Percentiles rank a stretch among this genome's conserved stretches.
phyloP scores from a whole-genome alignment of 2,797 vertebrate genomes.

The Gorsachius magnificus region DNA sequence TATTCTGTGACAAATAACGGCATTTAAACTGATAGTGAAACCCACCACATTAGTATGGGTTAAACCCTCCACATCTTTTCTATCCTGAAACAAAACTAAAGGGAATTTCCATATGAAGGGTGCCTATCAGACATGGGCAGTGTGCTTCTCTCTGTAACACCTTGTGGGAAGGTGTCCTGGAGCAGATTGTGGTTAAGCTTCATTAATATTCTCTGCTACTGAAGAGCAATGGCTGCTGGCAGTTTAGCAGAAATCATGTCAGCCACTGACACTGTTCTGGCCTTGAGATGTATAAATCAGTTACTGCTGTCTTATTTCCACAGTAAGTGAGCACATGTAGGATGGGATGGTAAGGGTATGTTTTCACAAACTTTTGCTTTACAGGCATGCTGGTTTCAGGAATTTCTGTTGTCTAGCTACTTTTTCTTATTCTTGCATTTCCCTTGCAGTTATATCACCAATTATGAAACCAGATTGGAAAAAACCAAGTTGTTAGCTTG shows the following conservation, averaged over 20 bases:
- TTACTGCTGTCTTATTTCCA: not conserved
- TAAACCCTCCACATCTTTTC: not conserved
- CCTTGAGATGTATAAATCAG: not conserved
- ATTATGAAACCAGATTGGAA: not conserved
- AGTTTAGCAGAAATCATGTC: conserved; percentile 14
- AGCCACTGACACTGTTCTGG: not conserved
- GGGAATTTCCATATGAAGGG: not conserved
- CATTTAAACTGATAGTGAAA: not conserved
- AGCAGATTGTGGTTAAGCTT: not conserved
- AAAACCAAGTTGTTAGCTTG: not conserved
- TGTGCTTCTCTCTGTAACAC: not conserved
- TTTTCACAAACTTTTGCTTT: not conserved
- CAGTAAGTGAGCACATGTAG: not conserved
- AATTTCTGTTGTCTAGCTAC: not conserved
- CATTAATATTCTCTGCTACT: not conserved
- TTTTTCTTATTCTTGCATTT: not conserved
- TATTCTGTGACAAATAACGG: not conserved
- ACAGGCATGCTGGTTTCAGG: not conserved
- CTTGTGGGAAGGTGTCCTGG: not conserved
- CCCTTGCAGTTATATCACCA: not conserved
- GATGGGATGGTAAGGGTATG: not conserved
- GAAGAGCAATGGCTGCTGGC: not conserved
- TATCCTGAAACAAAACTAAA: not conserved
- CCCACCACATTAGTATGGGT: not conserved
- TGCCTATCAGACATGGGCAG: not conserved